Evolutionary conservation across 2,797 vertebrate genomes (phyloP).

Genomic region (Esox lucius): DNA sequence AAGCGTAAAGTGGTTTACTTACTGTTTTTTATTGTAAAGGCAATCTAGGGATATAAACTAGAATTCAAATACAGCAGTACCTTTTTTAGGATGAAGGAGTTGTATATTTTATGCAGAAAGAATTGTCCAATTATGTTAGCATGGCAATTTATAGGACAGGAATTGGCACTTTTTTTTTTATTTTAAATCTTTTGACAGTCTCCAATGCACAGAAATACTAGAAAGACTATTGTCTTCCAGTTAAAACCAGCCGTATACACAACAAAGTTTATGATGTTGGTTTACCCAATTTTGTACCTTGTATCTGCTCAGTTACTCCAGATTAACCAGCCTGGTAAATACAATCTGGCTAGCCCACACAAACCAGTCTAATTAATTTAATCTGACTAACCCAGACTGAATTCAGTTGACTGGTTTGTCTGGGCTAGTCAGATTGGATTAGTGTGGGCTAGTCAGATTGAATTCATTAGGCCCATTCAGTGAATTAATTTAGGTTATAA

Average conservation of each 20-base stretch:
- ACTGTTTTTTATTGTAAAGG: slow-evolving; percentile 42
- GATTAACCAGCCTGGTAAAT: too few species aligned
- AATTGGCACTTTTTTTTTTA: slow-evolving; percentile 7
- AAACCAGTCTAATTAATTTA: too few species aligned
- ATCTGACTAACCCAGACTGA: too few species aligned
- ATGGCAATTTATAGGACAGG: slow-evolving; percentile 23
- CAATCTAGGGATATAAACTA: slow-evolving; percentile 21
- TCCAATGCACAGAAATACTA: not conserved
- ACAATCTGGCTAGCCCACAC: too few species aligned
- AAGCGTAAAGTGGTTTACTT: slow-evolving; percentile 20
- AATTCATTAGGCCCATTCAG: slow-evolving; percentile 11
- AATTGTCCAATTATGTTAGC: slow-evolving; percentile 19
- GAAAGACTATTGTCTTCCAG: slow-evolving; percentile 28
- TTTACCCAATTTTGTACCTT: slow-evolving; percentile 15
- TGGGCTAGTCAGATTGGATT: too few species aligned
- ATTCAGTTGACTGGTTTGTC: too few species aligned
- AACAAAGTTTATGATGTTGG: not conserved
- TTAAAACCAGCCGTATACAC: not conserved
- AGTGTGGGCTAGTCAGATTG: not conserved
- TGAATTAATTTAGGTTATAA: slow-evolving; percentile 23
- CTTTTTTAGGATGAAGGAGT: slow-evolving; percentile 19
- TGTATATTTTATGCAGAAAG: slow-evolving; percentile 40
- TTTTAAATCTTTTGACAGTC: slow-evolving; percentile 25
- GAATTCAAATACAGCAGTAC: not conserved
- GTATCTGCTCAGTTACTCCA: not conserved